A percentile compares a stretch with the other conserved stretches of the same genome.
Conservation (phyloP, 2,797 vertebrate genomes). For the Melopsittacus undulatus region DNA sequence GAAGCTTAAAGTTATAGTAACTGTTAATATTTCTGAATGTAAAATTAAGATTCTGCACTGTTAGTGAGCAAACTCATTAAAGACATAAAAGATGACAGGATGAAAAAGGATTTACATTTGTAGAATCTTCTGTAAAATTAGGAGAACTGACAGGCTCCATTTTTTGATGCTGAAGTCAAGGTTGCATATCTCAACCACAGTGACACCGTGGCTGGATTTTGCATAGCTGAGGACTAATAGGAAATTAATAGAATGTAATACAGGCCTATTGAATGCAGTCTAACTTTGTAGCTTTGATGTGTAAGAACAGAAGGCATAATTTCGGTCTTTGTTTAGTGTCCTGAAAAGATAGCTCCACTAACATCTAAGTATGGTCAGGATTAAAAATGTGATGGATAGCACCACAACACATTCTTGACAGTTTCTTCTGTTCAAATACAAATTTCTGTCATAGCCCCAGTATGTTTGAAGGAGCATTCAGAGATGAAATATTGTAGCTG, state of each 20-base stretch:
- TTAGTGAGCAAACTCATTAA: conserved; percentile 80
- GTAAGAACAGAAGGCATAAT: conserved; percentile 77
- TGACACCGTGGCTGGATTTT: conserved; percentile 68
- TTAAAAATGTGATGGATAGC: conserved; percentile 81
- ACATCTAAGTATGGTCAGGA: conserved; percentile 75
- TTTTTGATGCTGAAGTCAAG: conserved; percentile 75
- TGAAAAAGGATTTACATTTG: conserved; percentile 81
- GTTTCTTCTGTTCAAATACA: conserved; percentile 84
- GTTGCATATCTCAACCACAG: conserved; percentile 72
- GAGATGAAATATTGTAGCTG: conserved; percentile 79
- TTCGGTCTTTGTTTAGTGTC: conserved; percentile 80
- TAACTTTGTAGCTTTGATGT: conserved; percentile 71
- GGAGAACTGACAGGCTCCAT: conserved; percentile 76
- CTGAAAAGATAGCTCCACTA: conserved; percentile 73
- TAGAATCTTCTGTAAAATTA: conserved; percentile 78
- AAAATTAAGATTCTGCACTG: conserved; percentile 76
- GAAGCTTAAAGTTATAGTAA: conserved; percentile 68
- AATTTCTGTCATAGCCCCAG: conserved; percentile 79
- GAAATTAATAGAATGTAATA: conserved; percentile 82
- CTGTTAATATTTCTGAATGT: conserved; percentile 75
- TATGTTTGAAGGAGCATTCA: conserved; percentile 75
- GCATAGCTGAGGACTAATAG: conserved; percentile 75
- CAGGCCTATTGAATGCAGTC: conserved; percentile 67
- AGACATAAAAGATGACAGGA: conserved; percentile 77
- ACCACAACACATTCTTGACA: conserved; percentile 72